Base-by-base conservation (phyloP, 2,888 invertebrate genomes). In the Dolichomitus sp. region DNA sequence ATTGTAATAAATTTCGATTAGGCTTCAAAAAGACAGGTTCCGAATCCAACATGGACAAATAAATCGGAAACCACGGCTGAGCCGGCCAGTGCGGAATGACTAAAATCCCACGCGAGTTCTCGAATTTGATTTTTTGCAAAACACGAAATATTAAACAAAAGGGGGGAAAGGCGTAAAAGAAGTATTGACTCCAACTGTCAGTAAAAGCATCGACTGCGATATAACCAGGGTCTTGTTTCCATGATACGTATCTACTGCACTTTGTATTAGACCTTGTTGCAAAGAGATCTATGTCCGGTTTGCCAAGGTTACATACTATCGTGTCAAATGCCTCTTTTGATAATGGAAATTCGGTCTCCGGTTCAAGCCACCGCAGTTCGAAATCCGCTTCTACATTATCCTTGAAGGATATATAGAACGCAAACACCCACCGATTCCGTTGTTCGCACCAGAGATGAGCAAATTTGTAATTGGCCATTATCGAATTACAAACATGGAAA, bases 361-460 rank as follows among this genome's bases (percentile, higher is more conserved):
- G 12, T 69, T 52, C 69, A 33, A 48, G 23, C 7, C 27, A 5
- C 3, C 50, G 7, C n/a, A 50, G 50, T 69, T 69, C 30, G n/a
- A n/a, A 69, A 69, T 69, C 69, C 9, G 69, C 52, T 7, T 27
- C 52, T 27, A 27, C n/a, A 69, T 69, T 69, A 14, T 69, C 50
- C 37, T 69, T 50, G 4, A 12, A 50, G 19, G 27, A 12, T 52
- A 69, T 50, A 27, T 73, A 73, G 0, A 45, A 45, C 6, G 45
- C 73, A 45, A 73, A 59, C 7, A 40, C 42, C 17, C 37, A 76
- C 33, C 65, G 40, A 30, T 40, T 12, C 12, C 33, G 23, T 5
- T 40, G n/a, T 23, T 79, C 72, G 52, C 79, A 79, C 79, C 72
- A 79, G 14, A n/a, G n/a, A n/a, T n/a, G n/a, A n/a, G n/a, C n/a